phyloP scores from a whole-genome alignment of 2,797 vertebrate species.

The Furcifer pardalis region DNA sequence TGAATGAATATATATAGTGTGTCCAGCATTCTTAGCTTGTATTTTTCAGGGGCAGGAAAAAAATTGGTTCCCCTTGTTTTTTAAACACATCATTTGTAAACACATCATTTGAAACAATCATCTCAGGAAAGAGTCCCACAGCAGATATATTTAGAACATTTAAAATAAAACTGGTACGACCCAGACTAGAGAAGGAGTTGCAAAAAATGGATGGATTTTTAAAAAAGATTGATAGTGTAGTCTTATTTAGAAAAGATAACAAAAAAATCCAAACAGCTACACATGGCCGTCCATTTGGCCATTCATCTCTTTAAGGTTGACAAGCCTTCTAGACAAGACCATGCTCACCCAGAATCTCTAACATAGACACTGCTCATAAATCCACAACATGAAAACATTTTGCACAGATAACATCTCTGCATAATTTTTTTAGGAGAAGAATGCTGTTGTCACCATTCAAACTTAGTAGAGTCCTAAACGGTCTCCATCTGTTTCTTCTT shows the following conservation, averaged over 20 bases:
- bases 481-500: not conserved
- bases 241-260: slow-evolving; percentile 19
- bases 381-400: not conserved
- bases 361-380: not conserved
- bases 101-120: not conserved
- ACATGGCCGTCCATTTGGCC: not conserved
- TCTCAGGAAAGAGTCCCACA: not conserved
- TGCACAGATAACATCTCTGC: not conserved
- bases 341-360: not conserved
- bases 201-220: not conserved
- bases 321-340: not conserved
- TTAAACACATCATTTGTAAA: not conserved
- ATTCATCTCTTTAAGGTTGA: not conserved
- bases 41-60: not conserved
- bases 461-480: not conserved
- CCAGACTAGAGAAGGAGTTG: not conserved
- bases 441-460: not conserved
- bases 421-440: not conserved
- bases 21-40: no score
- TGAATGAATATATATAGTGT: no score
- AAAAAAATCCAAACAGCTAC: slow-evolving; percentile 10
- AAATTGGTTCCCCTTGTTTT: not conserved
- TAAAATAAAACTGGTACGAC: slow-evolving; percentile 32
- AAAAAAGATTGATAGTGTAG: not conserved
- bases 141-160: slow-evolving; percentile 19